Evolutionary conservation across 2,888 invertebrate species (phyloP), one percentile per base, ranked within the genome.

Genomic region (Drosophila anomelani): DNA sequence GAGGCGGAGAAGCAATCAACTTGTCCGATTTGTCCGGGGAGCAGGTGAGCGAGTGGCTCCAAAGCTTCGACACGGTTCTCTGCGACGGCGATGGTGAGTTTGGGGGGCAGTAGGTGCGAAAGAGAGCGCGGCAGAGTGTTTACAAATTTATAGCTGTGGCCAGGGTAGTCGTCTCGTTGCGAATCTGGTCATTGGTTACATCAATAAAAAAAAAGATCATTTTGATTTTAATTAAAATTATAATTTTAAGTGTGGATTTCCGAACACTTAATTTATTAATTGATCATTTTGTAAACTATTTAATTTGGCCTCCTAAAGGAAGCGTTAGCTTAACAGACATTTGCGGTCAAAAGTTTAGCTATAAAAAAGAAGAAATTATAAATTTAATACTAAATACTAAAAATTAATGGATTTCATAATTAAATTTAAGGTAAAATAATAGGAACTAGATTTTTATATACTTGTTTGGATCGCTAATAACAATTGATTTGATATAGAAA

Each of bases 51-150:
- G 93, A 93, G 66, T 95, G 95, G 92, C 81, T 97, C 38, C 93
- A 95, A 80, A 95, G 95, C 29, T 95, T 97, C 86, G 97, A 97
- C 88, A 95, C 96, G 39, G 95, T 97, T 75, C 93, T 98, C 81
- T 95, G 96, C 58, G 97, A 97, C 90, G 97, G 97, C 92, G 97
- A 97, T 93, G 97, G 97, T 96, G 92, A 93, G 93, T 89, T 59
- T 13, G 2, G 29, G 12, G 44, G 20, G 20, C 20, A 20, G 8
- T 34, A 17, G 68, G 41, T n/a, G 51, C 20, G 44, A 26, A 17
- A 20, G 26, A 55, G 17, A 68, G 54, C 13, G 36, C 8, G 15
- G 1, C 36, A 57, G 23, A 49, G 34, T 39, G 63, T 34, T 34
- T 38, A 34, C 51, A 39, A 43, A 26, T 38, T 8, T 41, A 10